Evolutionary conservation across 2,797 vertebrate genomes (phyloP).

Genomic region (Cirrhinus mrigala): DNA sequence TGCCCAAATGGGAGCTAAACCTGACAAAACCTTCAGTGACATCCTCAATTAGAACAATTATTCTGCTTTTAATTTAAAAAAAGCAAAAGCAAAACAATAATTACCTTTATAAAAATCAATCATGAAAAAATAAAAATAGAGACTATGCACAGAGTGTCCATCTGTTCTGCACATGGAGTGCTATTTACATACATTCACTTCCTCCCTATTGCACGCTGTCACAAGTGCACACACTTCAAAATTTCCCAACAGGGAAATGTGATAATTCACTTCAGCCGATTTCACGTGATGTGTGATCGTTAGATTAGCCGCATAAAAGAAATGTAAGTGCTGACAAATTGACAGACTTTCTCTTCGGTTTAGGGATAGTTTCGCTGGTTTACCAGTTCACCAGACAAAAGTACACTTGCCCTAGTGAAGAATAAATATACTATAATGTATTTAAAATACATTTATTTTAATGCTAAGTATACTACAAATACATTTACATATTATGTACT

Average conservation of each 20-base stretch:
- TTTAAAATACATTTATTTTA: too few species aligned
- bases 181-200: slow-evolving; percentile 32
- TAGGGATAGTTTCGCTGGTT: background rate
- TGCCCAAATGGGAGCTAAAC: background rate
- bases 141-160: background rate
- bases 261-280: background rate
- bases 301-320: background rate
- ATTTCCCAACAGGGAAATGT: slow-evolving; percentile 35
- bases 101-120: background rate
- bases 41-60: background rate
- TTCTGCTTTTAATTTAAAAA: too few species aligned
- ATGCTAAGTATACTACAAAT: too few species aligned
- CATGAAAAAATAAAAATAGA: background rate
- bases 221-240: background rate
- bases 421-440: too few species aligned
- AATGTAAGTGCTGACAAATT: background rate
- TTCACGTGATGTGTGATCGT: slow-evolving; percentile 4
- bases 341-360: background rate
- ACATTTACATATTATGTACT: too few species aligned
- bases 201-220: background rate
- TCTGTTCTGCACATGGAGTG: background rate
- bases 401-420: too few species aligned
- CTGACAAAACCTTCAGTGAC: background rate
- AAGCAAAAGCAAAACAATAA: background rate
- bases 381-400: background rate